These are phyloP conservation scores for Pagetopsis macropterus DNA, from an alignment of 2,797 vertebrate species.

Conservation along the genomic window DNA sequence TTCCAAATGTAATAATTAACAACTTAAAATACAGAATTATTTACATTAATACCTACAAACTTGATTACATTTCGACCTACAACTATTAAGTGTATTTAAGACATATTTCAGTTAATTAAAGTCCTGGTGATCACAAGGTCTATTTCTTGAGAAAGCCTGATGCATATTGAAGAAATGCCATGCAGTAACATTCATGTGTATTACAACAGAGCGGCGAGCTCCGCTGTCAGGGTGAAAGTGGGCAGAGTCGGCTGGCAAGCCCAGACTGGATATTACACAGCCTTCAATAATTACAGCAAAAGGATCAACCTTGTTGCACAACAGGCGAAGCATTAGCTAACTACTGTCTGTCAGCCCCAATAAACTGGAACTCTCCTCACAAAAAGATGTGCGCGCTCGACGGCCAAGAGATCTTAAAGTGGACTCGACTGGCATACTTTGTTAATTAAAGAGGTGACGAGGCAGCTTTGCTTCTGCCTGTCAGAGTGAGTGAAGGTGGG, in stretches of 20 bases:
- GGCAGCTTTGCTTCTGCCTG: conserved; percentile 12
- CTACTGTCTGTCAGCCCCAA: conserved; percentile 65
- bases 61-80: too few relatives aligned
- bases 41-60: not conserved
- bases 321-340: conserved; percentile 64
- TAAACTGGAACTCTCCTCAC: conserved; percentile 55
- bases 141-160: conserved; percentile 14
- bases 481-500: not conserved
- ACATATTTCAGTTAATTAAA: too few relatives aligned
- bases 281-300: conserved; percentile 50
- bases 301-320: conserved; percentile 61
- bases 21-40: not conserved
- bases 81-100: too few relatives aligned
- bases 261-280: conserved; percentile 62
- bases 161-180: conserved; percentile 27
- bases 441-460: conserved; percentile 67
- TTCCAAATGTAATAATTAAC: not conserved
- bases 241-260: conserved; percentile 54
- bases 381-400: conserved; percentile 46
- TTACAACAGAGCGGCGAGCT: conserved; percentile 57
- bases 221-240: conserved; percentile 37
- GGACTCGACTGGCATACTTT: conserved; percentile 50
- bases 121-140: not conserved
- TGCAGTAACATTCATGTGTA: conserved; percentile 37
- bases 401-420: conserved; percentile 18